Evolutionary conservation across 2,888 invertebrate genomes (phyloP).

Genomic region (Sarcophaga caerulescens): DNA sequence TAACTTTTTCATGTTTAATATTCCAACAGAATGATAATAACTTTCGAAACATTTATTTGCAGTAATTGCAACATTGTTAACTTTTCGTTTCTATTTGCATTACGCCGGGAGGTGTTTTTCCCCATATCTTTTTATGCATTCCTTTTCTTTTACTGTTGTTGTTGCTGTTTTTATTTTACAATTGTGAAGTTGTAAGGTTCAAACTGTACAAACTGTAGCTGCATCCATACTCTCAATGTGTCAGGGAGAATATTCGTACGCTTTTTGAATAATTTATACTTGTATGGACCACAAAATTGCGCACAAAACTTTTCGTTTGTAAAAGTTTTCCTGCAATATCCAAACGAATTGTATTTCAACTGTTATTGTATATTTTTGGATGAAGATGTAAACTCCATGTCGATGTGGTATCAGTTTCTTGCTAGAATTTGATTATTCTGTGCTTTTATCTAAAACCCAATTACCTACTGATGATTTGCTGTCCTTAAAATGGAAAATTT

Average conservation of each 20-base stretch:
- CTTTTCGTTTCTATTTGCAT: constrained; percentile 53
- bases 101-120: constrained; percentile 41
- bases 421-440: no score
- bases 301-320: background rate
- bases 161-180: constrained; percentile 10
- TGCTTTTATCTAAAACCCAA: no score
- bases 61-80: constrained; percentile 60
- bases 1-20: background rate
- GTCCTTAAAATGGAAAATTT: no score
- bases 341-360: no score
- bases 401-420: no score
- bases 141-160: background rate
- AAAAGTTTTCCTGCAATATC: no score
- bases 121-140: background rate
- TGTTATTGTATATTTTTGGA: background rate
- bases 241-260: background rate
- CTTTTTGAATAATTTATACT: constrained; percentile 25
- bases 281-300: background rate
- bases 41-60: constrained; percentile 49
- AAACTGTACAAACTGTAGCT: background rate
- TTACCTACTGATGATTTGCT: no score
- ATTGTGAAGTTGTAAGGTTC: constrained; percentile 24
- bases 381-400: no score
- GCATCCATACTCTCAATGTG: background rate
- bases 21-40: constrained; percentile 45